Conservation (phyloP, 2,888 invertebrate species). For the Drosophila peninsularis region DNA sequence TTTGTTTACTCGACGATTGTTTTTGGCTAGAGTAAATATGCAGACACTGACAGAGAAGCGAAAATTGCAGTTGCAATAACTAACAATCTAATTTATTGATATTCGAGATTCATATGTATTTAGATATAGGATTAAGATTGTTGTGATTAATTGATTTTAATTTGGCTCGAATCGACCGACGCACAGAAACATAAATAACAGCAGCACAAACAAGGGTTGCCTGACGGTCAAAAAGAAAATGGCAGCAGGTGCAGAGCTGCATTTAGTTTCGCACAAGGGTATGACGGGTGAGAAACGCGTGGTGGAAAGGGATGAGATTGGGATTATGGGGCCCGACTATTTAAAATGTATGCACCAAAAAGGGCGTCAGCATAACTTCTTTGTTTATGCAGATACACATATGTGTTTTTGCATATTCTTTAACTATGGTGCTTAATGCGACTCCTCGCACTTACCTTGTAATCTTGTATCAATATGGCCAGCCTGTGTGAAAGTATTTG, state of each 20-base stretch:
- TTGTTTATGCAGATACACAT: background rate
- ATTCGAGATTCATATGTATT: constrained; percentile 26
- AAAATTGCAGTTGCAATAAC: constrained; percentile 32
- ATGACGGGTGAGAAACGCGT: constrained; percentile 4
- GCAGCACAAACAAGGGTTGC: constrained; percentile 55
- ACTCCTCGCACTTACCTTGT: constrained; percentile 65
- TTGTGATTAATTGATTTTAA: constrained; percentile 72
- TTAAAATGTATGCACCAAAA: constrained; percentile 60
- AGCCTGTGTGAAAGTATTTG: constrained; percentile 30
- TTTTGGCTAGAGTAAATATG: constrained; percentile 28
- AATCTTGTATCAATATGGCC: constrained; percentile 73
- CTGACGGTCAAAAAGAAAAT: constrained; percentile 70
- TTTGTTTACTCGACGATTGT: constrained; percentile 29
- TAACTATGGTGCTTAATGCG: constrained; percentile 51
- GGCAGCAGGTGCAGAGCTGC: constrained; percentile 75
- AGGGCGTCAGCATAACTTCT: constrained; percentile 58
- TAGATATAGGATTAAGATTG: constrained; percentile 63
- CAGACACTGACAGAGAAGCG: constrained; percentile 3
- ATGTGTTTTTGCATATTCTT: constrained; percentile 24
- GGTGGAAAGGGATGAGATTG: constrained; percentile 1
- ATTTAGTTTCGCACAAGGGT: constrained; percentile 25
- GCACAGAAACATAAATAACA: constrained; percentile 41
- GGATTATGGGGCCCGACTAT: constrained; percentile 36
- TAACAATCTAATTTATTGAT: constrained; percentile 34
- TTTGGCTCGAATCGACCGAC: constrained; percentile 43